phyloP scores from a whole-genome alignment of 2,113 vertebrate species.

The Laticauda laticaudata region DNA sequence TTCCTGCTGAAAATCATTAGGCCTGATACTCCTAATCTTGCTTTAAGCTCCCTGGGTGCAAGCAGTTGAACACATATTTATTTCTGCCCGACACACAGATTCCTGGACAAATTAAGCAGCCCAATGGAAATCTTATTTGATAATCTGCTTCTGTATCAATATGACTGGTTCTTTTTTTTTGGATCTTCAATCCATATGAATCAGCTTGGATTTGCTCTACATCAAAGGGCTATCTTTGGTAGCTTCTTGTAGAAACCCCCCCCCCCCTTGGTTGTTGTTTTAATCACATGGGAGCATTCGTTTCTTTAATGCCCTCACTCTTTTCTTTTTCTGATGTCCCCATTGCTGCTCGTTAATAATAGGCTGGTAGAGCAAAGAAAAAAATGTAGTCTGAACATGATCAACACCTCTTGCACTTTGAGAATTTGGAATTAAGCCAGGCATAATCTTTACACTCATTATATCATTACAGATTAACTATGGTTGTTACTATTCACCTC shows the following conservation, averaged over 20 bases:
- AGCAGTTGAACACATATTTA: neutral
- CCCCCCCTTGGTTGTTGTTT: neutral
- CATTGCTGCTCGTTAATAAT: conserved; percentile 26
- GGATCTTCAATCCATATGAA: neutral
- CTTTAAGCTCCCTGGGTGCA: neutral
- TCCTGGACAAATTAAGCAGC: neutral
- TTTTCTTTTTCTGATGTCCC: neutral
- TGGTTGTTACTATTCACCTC: conserved; percentile 47
- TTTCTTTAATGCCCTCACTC: conserved; percentile 22
- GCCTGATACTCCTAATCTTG: neutral
- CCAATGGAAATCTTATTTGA: neutral
- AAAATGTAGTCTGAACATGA: conserved; percentile 41
- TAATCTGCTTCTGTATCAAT: neutral
- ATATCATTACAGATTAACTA: conserved; percentile 49
- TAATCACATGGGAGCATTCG: neutral
- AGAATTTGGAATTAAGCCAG: conserved; percentile 48
- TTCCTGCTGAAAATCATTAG: neutral
- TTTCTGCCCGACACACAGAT: neutral
- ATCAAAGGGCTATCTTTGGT: conserved; percentile 1
- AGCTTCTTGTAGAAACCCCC: conserved; percentile 29
- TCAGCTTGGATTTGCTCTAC: conserved; percentile 1
- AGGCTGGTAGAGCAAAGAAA: conserved; percentile 30
- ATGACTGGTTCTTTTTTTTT: neutral
- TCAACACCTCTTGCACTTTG: conserved; percentile 42
- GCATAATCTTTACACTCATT: conserved; percentile 57